A percentile compares a stretch with the other conserved stretches of the same genome.
Evolutionary conservation across 2,888 invertebrate genomes (phyloP).

Genomic region (Tenthredo mesomela): DNA sequence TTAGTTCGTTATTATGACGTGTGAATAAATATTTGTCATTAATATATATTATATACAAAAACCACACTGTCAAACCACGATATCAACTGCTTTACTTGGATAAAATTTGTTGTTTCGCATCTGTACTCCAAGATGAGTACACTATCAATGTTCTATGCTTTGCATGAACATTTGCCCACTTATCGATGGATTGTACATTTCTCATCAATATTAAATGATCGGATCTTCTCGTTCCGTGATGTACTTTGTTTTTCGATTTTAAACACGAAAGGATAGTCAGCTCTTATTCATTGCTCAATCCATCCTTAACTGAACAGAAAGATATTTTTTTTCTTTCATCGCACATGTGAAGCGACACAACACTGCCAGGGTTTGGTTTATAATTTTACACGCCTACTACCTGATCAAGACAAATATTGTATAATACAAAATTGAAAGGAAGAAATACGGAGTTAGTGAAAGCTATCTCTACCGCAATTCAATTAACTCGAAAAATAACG

Average conservation of each 20-base stretch:
- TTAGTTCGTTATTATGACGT: constrained; percentile 64
- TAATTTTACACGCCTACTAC: constrained; percentile 38
- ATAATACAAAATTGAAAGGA: neutral
- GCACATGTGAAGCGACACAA: constrained; percentile 36
- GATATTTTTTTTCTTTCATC: neutral
- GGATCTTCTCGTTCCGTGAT: constrained; percentile 1
- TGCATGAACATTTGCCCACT: constrained; percentile 22
- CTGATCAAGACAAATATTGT: constrained; percentile 25
- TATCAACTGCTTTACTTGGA: constrained; percentile 37
- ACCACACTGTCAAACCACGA: constrained; percentile 33
- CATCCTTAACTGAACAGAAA: neutral
- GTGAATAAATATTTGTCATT: constrained; percentile 43
- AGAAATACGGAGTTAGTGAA: neutral
- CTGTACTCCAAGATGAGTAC: neutral
- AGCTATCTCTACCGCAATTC: neutral
- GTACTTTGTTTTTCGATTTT: neutral
- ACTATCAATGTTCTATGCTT: constrained; percentile 28
- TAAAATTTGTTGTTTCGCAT: constrained; percentile 34
- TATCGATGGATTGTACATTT: neutral
- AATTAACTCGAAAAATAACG: neutral
- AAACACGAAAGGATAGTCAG: neutral
- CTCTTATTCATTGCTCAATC: constrained; percentile 26
- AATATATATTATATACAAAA: constrained; percentile 32
- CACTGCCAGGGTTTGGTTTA: constrained; percentile 69
- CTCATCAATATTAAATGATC: constrained; percentile 1